These are phyloP conservation scores for Adineta ricciae DNA, from an alignment of 2,888 invertebrate genomes.

Conservation along the genomic window DNA sequence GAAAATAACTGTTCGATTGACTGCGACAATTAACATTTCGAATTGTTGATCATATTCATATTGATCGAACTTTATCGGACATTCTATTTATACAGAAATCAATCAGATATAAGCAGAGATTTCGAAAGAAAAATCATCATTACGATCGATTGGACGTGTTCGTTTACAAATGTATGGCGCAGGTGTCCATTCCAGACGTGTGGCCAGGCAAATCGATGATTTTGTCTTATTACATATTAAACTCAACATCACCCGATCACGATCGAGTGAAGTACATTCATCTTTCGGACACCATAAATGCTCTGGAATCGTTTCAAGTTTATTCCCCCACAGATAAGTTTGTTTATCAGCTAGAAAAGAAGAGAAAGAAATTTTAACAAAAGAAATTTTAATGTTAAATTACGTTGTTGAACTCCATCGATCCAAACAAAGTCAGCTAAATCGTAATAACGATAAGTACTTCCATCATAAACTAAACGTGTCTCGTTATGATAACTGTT, in stretches of 20 bases:
- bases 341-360: neutral
- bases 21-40: neutral
- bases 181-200: neutral
- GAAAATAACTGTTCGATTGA: neutral
- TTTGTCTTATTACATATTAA: neutral
- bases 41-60: neutral
- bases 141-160: neutral
- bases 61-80: neutral
- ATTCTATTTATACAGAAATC: neutral
- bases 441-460: neutral
- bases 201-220: neutral
- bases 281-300: constrained; percentile 7
- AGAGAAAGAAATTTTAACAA: neutral
- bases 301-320: neutral
- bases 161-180: constrained; percentile 4
- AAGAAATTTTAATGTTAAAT: neutral
- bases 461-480: neutral
- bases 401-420: neutral
- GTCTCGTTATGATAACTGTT: neutral
- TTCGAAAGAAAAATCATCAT: neutral
- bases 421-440: neutral
- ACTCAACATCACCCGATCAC: neutral
- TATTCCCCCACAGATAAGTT: neutral
- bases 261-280: neutral
- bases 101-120: neutral